Conservation (phyloP, 2,888 invertebrate species). For the Oscheius sp. region DNA sequence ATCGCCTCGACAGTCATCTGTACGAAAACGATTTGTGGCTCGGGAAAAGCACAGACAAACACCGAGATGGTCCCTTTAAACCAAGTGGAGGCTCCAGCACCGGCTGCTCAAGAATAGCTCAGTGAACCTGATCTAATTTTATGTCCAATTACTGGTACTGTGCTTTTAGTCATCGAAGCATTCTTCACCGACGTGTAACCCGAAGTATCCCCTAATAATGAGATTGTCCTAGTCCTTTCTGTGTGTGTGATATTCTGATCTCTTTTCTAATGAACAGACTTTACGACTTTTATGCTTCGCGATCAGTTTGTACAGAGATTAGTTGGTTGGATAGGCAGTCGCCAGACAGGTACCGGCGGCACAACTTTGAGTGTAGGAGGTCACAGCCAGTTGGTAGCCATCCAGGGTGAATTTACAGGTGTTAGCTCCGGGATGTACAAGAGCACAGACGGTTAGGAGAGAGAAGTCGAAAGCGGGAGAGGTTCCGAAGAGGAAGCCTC, state of each 20-base stretch:
- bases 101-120: background rate
- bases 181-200: background rate
- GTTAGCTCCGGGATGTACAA: slow-evolving; percentile 64
- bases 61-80: slow-evolving; percentile 26
- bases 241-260: no score
- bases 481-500: slow-evolving; percentile 71
- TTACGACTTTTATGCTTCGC: slow-evolving; percentile 1
- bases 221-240: background rate
- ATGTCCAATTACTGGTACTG: background rate
- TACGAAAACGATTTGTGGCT: slow-evolving; percentile 49
- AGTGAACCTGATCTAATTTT: background rate
- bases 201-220: background rate
- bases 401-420: slow-evolving; percentile 64
- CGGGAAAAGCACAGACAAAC: slow-evolving; percentile 42
- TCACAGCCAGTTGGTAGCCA: slow-evolving; percentile 57
- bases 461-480: slow-evolving; percentile 73
- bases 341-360: slow-evolving; percentile 63
- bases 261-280: background rate
- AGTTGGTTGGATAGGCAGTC: slow-evolving; percentile 61
- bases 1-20: slow-evolving; percentile 57
- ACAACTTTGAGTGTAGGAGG: slow-evolving; percentile 65
- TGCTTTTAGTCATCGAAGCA: background rate
- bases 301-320: background rate
- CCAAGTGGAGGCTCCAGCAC: slow-evolving; percentile 1
- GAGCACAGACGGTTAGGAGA: slow-evolving; percentile 66